A percentile compares a stretch with the other conserved stretches of the same genome.
These are phyloP conservation scores for Conus ventricosus DNA, from an alignment of 1,140 invertebrate species.

Conservation along the genomic window DNA sequence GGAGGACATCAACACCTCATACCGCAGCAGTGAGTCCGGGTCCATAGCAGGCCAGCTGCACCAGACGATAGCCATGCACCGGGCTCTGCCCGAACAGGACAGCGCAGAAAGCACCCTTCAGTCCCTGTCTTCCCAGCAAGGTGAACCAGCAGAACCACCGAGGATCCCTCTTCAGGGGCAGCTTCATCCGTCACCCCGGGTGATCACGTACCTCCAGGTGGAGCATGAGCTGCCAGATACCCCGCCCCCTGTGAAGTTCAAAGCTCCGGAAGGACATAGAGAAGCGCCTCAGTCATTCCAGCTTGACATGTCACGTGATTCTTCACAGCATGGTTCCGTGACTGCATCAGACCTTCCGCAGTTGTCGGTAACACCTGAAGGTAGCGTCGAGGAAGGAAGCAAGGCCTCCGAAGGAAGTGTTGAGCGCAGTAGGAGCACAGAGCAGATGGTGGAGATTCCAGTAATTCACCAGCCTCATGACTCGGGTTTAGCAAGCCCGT, in stretches of 20 bases:
- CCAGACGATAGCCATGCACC: slow-evolving; percentile 25
- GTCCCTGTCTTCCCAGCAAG: neutral
- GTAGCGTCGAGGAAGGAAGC: neutral
- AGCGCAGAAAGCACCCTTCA: neutral
- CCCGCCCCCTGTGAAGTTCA: neutral
- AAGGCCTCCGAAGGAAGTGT: neutral
- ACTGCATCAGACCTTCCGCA: neutral
- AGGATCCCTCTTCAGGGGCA: neutral
- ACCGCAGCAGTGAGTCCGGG: neutral
- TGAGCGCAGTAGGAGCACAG: neutral
- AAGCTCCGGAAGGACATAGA: neutral
- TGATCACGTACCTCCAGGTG: neutral
- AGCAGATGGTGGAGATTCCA: neutral
- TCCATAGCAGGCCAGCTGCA: slow-evolving; percentile 18
- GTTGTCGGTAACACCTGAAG: neutral
- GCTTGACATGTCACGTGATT: neutral
- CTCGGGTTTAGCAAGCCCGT: neutral
- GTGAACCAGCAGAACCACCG: neutral
- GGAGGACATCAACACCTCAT: slow-evolving; percentile 21
- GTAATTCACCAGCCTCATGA: neutral
- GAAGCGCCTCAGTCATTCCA: neutral
- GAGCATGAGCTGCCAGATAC: neutral
- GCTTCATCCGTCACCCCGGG: neutral
- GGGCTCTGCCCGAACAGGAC: neutral
- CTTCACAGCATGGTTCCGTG: neutral